Evolutionary conservation across 92 coral and sea anemone genomes (phyloP).

Genomic region (Metridium senile): DNA sequence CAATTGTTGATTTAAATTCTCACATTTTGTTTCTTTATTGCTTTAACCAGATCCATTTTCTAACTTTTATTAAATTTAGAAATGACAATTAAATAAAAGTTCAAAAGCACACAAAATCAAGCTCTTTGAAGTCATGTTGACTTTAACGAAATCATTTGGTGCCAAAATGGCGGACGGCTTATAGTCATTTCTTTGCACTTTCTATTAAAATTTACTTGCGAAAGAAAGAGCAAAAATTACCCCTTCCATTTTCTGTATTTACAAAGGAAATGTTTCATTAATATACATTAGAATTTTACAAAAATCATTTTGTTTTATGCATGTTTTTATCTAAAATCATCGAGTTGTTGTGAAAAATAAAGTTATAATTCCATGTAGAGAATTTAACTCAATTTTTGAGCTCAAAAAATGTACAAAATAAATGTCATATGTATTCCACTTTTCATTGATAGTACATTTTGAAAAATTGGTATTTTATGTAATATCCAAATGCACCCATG

Average conservation of each 20-base stretch:
- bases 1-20: too few relatives aligned
- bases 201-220: not conserved
- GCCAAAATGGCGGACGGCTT: not conserved
- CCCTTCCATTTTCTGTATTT: not conserved
- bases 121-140: constrained; percentile 4
- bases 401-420: too few relatives aligned
- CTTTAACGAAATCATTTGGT: not conserved
- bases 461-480: too few relatives aligned
- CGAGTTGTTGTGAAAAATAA: not conserved
- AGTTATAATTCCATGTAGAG: not conserved
- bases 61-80: not conserved
- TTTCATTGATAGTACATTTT: too few relatives aligned
- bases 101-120: constrained; percentile 1
- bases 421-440: too few relatives aligned
- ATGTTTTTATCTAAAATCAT: not conserved
- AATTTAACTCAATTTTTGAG: too few relatives aligned
- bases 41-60: not conserved
- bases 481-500: too few relatives aligned
- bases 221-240: not conserved
- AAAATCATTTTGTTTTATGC: not conserved
- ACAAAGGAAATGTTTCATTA: not conserved
- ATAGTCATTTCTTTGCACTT: not conserved
- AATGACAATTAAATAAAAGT: constrained; percentile 1
- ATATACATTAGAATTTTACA: not conserved
- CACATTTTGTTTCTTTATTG: not conserved